Evolutionary conservation across 2,797 vertebrate species (phyloP), one percentile per base, ranked within the genome.

Genomic region (Eurystomus glaucurus): DNA sequence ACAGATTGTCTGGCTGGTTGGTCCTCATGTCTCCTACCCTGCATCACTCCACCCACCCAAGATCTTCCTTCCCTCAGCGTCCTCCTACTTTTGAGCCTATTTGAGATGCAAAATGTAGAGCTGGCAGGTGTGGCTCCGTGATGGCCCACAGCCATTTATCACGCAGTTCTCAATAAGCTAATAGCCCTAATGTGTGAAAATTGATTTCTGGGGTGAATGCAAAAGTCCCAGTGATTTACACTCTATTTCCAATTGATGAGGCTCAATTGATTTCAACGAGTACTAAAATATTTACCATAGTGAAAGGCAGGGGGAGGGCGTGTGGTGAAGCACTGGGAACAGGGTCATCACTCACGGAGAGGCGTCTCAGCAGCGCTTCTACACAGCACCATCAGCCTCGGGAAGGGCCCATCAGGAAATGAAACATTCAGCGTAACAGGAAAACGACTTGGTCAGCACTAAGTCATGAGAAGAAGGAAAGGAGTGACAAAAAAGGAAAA

Each of bases 181-280:
- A 99, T 99, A 98, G 98, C 98, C 97, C 98, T 99, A 99, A 99
- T 99, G 99, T 99, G 99, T 99, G 99, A 99, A 99, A 99, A 99
- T 99, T 99, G 99, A 99, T 99, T 99, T 99, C 98, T 98, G 98
- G 99, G 98, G 97, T 92, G 97, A 97, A 93, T 7, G 97, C 95
- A 85, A 83, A 96, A 98, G 96, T 97, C 82, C 29, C 96, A 89
- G 96, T 99, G 99, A 99, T 99, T 99, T 99, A 99, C 98, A 98
- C 97, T 95, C 97, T 98, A 98, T 98, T 98, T 99, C 98, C 98
- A 98, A 98, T 99, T 97, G 98, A 99, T 98, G 99, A 98, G 98
- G 96, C 96, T 82, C 97, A 98, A 99, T 99, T 98, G 99, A 99
- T 99, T 99, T 98, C 96, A 95, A 95, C 6, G 82, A 96, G 98